Base-by-base conservation (phyloP, 1,140 invertebrate species). In the Uloborus diversus region DNA sequence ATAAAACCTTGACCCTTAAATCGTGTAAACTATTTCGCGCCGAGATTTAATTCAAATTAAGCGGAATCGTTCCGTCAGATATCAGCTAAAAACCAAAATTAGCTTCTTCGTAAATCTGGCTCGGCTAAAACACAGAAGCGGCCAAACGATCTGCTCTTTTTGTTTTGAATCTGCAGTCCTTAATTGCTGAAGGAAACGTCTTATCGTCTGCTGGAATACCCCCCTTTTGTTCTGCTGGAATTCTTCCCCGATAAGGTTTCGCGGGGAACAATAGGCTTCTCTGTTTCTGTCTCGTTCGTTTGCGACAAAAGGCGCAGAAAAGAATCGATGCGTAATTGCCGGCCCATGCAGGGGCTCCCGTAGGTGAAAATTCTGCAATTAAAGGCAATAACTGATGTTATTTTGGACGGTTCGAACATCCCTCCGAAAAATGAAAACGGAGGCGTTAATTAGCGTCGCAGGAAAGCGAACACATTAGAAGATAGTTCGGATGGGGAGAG, bases 351-450 rank as follows among this genome's bases (percentile, higher is more conserved):
- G n/a, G n/a, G n/a, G n/a, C n/a, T 49, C 62, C 61, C 47, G 62
- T 78, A 78, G 73, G 73, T 78, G 73, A 78, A 78, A 78, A 78
- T 78, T 66, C 62, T 66, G 73, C 73, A 78, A 78, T 78, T 78
- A 78, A 78, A 78, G 73, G 73, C 73, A 78, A 78, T 78, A 78
- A 78, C 73, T 65, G 42, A 78, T 78, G 73, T 51, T 66, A 78
- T 78, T 73, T 73, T 73, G 37, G n/a, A n/a, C n/a, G n/a, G n/a
- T n/a, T n/a, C n/a, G n/a, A n/a, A 20, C 32, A 25, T 47, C 59
- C 49, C 59, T 33, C 30, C 32, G 33, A 75, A 75, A 75, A 75
- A 66, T 65, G 73, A 78, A 78, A 78, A 57, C 73, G 71, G 30
- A 76, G 71, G 71, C 35, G 47, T 28, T 78, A 78, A 78, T 78